These are phyloP conservation scores for Notospermus geniculatus DNA, from an alignment of 1,140 invertebrate species.

Conservation along the genomic window DNA sequence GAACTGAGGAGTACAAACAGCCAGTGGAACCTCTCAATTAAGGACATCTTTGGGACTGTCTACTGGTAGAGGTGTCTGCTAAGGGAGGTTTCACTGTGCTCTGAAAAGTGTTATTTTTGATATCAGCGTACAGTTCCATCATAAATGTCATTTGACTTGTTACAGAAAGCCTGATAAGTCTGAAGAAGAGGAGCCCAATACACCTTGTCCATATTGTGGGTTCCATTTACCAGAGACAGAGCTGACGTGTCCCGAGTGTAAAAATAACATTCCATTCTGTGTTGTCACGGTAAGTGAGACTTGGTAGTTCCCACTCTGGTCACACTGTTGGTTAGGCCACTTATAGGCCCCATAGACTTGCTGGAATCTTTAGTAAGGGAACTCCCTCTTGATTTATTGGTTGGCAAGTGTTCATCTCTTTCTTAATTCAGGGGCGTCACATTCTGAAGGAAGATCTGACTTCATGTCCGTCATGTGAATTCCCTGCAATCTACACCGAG, in stretches of 20 bases:
- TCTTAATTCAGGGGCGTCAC: slow-evolving; percentile 78
- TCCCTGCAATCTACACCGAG: slow-evolving; percentile 71
- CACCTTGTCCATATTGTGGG: slow-evolving; percentile 85
- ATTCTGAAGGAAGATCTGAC: slow-evolving; percentile 85
- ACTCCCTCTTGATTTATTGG: background rate
- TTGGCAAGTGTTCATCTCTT: slow-evolving; percentile 19
- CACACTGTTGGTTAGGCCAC: no score
- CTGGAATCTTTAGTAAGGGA: no score
- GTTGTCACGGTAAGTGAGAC: slow-evolving; percentile 73
- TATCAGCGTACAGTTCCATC: no score
- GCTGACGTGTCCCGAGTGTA: slow-evolving; percentile 81
- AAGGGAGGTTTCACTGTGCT: no score
- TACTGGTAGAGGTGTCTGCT: no score
- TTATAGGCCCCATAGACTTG: no score
- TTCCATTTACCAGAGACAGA: slow-evolving; percentile 71
- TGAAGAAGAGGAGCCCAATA: slow-evolving; percentile 57
- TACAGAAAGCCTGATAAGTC: slow-evolving; percentile 61
- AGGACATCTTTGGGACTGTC: no score
- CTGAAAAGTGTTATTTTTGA: no score
- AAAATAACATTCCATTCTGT: slow-evolving; percentile 89
- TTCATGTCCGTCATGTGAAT: slow-evolving; percentile 88
- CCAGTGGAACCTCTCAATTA: no score
- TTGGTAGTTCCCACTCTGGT: no score
- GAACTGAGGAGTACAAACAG: no score
- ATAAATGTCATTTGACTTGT: background rate